Evolutionary conservation across 1,140 invertebrate genomes (phyloP), one percentile per base, ranked within the genome.

Genomic region (Teleopsis dalmanni): DNA sequence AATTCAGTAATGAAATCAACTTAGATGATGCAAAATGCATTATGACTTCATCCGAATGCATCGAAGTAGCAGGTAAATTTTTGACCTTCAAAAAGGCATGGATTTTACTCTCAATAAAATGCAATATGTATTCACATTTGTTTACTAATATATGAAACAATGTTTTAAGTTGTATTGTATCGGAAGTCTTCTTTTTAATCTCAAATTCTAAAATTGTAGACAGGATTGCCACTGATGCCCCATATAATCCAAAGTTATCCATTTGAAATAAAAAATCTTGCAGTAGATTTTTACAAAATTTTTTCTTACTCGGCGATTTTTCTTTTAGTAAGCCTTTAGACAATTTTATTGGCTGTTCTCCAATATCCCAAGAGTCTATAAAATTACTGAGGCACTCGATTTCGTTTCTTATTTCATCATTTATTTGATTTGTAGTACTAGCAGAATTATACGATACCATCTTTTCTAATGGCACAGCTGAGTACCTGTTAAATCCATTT

Each of bases 201-300:
- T 87, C 82, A 13, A 85, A 55, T 48, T 83, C 69, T 13, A 86
- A 76, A 3, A 80, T 72, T 18, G 78, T 70, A 4, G 77, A 69
- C 0, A 84, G 56, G 7, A 81, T 67, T 8, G 76, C 72, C 48
- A 80, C 73, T 19, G 62, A 69, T 0, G 78, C 80, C 0, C 80
- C 78, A 57, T 79, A 85, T 16, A 77, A 54, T n/a, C 82, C 81
- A 35, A 80, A 61, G 22, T 76, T 73, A 3, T 65, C 13, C 33
- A 82, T 55, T 46, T 78, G 74, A 21, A 62, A 57, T 3, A 53
- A 0, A 13, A 70, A 69, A 33, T 72, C 72, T 57, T 74, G 68
- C 4, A 65, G 27, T 6, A 59, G 7, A 27, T 35, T 36, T 29
- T 55, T 64, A 1, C 59, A 14, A 3, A 6, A 9, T 14, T 31